These are phyloP conservation scores for Anas bernieri DNA, from an alignment of 2,797 vertebrate species.

Conservation along the genomic window DNA sequence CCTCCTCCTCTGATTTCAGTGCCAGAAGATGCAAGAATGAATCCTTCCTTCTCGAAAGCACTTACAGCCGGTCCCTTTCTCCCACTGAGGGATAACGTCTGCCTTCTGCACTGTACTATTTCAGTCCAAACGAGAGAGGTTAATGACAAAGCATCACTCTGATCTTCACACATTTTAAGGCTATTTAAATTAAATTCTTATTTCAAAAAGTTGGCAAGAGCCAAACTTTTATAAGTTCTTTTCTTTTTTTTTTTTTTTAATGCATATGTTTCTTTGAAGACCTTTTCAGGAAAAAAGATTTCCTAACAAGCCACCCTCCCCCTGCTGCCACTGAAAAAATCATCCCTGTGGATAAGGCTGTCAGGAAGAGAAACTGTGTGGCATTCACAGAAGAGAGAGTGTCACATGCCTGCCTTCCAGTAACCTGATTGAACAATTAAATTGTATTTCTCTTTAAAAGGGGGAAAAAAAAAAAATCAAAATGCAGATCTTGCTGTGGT, in stretches of 20 bases:
- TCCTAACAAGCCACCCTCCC: slow-evolving; percentile 38
- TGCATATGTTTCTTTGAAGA: slow-evolving; percentile 60
- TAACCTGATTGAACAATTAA: slow-evolving; percentile 52
- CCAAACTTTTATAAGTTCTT: slow-evolving; percentile 24
- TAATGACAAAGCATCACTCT: slow-evolving; percentile 69
- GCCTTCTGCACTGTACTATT: slow-evolving; percentile 20
- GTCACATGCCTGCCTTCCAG: slow-evolving; percentile 20
- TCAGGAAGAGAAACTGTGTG: slow-evolving; percentile 13
- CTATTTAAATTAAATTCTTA: slow-evolving; percentile 69
- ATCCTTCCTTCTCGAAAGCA: not conserved
- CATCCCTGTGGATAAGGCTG: slow-evolving; percentile 51
- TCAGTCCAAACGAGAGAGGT: slow-evolving; percentile 52
- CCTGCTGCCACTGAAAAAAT: slow-evolving; percentile 45
- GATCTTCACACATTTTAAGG: slow-evolving; percentile 40
- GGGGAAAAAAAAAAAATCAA: not conserved
- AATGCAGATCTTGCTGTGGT: slow-evolving; percentile 65
- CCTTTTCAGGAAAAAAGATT: slow-evolving; percentile 44
- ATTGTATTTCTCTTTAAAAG: slow-evolving; percentile 46
- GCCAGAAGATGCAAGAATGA: not conserved
- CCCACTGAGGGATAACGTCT: slow-evolving; percentile 16
- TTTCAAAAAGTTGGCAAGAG: slow-evolving; percentile 49
- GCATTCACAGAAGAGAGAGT: not conserved
- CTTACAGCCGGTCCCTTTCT: slow-evolving; percentile 1
- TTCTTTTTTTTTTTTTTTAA: not conserved
- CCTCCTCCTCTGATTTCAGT: not conserved